Conservation (phyloP, 2,797 vertebrate genomes). For the Syncerus caffer region DNA sequence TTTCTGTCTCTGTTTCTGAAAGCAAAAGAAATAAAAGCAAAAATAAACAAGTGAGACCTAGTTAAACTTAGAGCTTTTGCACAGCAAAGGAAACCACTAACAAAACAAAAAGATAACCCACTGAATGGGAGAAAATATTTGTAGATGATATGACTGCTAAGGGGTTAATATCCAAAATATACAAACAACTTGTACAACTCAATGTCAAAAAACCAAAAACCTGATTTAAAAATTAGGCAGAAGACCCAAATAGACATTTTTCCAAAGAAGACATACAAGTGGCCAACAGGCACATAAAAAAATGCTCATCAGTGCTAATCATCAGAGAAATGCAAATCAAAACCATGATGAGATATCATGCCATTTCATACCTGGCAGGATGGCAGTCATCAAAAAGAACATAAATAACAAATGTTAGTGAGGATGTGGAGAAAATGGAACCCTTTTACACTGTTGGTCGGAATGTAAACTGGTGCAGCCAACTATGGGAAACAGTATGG, state of each 20-base stretch:
- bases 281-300: not conserved
- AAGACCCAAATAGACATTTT: not conserved
- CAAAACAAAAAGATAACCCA: not conserved
- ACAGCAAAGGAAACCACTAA: not conserved
- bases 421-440: not conserved
- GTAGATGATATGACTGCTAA: not conserved
- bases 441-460: not conserved
- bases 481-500: not conserved
- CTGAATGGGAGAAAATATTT: not conserved
- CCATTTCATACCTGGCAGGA: not conserved
- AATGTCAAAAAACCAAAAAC: not conserved
- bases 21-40: not conserved
- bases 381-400: not conserved
- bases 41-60: not conserved
- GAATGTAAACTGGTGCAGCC: not conserved
- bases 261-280: not conserved
- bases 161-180: not conserved
- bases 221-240: not conserved
- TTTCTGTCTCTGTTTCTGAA: not conserved
- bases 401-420: not conserved
- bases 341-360: not conserved
- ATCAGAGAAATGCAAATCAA: not conserved
- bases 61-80: not conserved
- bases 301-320: not conserved
- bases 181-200: not conserved